Conservation (phyloP, 2,888 invertebrate genomes). For the Cremastobaeus sp. region DNA sequence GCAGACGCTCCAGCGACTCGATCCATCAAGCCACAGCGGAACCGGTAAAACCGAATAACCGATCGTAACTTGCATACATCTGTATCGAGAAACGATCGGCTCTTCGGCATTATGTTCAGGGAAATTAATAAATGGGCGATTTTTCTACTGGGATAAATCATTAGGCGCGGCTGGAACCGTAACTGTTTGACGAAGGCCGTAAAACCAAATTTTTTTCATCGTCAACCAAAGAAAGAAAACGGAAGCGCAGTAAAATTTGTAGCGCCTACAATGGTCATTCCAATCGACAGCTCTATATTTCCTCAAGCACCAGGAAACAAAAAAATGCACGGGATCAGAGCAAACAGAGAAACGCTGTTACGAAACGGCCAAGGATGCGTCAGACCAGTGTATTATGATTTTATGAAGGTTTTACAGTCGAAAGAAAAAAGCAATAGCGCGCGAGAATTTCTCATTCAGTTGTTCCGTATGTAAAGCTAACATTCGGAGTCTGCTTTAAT, state of each 20-base stretch:
- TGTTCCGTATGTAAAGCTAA: conserved; percentile 24
- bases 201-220: conserved; percentile 31
- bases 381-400: conserved; percentile 63
- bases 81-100: too few species aligned
- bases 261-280: conserved; percentile 8
- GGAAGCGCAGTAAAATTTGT: conserved; percentile 42
- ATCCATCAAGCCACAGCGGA: conserved; percentile 15
- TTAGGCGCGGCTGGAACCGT: conserved; percentile 10
- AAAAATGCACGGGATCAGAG: conserved; percentile 24
- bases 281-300: conserved; percentile 42
- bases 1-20: conserved; percentile 22
- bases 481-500: conserved; percentile 54
- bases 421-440: conserved; percentile 31
- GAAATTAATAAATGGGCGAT: not conserved
- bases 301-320: conserved; percentile 17
- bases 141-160: conserved; percentile 2
- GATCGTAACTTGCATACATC: too few species aligned
- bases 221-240: conserved; percentile 38
- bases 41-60: not conserved
- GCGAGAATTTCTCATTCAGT: conserved; percentile 46
- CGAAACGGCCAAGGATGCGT: conserved; percentile 38
- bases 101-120: too few species aligned
- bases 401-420: conserved; percentile 68
- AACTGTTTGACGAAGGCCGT: conserved; percentile 25
- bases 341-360: conserved; percentile 37